A percentile compares a stretch with the other conserved stretches of the same genome.
Conservation (phyloP, 2,797 vertebrate genomes). For the Cynodonichthys magdalenae region DNA sequence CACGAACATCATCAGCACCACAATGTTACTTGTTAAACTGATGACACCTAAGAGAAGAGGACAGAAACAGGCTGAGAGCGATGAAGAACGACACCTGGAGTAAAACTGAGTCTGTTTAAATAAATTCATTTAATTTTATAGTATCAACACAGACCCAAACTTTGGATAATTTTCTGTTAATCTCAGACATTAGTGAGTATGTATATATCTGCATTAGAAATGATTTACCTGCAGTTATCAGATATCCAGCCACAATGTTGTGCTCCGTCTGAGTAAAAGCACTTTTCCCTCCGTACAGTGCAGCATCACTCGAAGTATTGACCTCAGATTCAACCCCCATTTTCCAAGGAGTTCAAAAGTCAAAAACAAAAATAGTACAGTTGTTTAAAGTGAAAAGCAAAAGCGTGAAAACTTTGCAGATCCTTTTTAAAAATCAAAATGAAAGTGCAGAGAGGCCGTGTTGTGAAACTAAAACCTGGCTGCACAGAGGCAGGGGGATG, state of each 20-base stretch:
- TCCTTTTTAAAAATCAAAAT: background rate
- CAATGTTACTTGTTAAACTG: conserved; percentile 92
- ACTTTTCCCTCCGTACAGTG: conserved; percentile 79
- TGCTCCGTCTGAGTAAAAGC: conserved; percentile 93
- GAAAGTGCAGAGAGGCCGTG: conserved; percentile 42
- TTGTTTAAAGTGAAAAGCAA: background rate
- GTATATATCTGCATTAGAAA: background rate
- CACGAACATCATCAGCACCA: conserved; percentile 93
- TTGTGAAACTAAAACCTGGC: conserved; percentile 31
- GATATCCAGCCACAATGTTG: conserved; percentile 93
- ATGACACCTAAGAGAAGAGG: conserved; percentile 82
- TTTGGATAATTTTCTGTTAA: no score
- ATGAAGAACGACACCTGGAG: background rate
- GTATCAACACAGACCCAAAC: no score
- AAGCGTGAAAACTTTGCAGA: conserved; percentile 10
- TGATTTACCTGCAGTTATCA: conserved; percentile 92
- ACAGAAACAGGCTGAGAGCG: background rate
- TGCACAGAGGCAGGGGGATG: conserved; percentile 19
- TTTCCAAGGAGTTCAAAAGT: conserved; percentile 26
- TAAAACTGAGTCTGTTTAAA: no score
- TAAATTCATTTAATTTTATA: no score
- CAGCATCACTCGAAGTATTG: conserved; percentile 77
- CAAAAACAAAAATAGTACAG: background rate
- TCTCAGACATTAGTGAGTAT: no score
- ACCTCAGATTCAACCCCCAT: conserved; percentile 74